phyloP scores from a whole-genome alignment of 2,888 invertebrate species.

The Callyntrura guangdongensis region DNA sequence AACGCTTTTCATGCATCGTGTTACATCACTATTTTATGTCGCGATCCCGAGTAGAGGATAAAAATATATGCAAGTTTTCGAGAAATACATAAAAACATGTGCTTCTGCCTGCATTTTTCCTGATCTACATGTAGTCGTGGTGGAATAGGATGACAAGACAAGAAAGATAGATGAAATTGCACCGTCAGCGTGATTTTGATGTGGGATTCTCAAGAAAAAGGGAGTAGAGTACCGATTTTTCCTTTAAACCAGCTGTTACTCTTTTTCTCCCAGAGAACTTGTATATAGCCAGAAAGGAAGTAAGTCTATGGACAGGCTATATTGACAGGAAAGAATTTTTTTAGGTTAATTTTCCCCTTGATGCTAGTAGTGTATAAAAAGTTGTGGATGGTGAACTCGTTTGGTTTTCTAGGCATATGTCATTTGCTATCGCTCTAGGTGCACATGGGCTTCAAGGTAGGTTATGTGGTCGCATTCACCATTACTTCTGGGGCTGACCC shows the following conservation, averaged over 20 bases:
- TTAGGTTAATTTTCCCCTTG: conserved; percentile 49
- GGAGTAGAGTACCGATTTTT: not conserved
- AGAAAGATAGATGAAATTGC: conserved; percentile 48
- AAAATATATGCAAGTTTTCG: not conserved
- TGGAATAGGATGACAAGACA: not conserved
- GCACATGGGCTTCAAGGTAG: no score
- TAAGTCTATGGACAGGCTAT: not conserved
- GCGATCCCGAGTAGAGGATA: not conserved
- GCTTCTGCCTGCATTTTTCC: conserved; percentile 13
- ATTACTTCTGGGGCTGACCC: no score
- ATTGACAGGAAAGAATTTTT: conserved; percentile 28
- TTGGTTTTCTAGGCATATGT: not conserved
- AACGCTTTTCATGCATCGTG: no score
- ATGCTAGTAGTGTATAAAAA: conserved; percentile 3
- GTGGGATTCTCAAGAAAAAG: conserved; percentile 6
- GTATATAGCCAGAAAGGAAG: not conserved
- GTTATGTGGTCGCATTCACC: no score
- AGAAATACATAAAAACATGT: not conserved
- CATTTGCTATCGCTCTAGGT: not conserved
- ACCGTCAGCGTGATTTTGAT: conserved; percentile 45
- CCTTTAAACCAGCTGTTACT: conserved; percentile 18
- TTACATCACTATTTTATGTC: no score
- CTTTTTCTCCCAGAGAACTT: not conserved
- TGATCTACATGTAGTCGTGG: not conserved
- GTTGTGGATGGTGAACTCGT: conserved; percentile 25